phyloP scores from a whole-genome alignment of 1,140 invertebrate species.

The Piezodorus guildinii region DNA sequence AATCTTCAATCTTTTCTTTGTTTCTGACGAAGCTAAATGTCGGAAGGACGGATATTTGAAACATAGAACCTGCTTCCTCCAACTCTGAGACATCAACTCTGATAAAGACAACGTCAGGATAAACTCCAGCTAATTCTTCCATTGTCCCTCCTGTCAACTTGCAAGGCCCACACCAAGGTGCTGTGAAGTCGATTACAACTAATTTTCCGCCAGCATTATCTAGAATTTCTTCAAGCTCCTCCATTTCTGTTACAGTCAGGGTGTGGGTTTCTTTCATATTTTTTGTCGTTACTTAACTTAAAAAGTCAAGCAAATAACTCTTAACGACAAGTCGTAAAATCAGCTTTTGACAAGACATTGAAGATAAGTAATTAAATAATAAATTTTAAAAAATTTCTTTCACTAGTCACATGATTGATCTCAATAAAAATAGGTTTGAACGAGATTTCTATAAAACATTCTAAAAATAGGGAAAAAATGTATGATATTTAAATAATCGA shows the following conservation, averaged over 20 bases:
- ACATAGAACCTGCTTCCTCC: neutral
- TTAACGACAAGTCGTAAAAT: too few relatives aligned
- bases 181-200: neutral
- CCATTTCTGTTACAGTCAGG: neutral
- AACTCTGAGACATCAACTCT: neutral
- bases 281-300: too few relatives aligned
- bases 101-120: neutral
- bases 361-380: too few relatives aligned
- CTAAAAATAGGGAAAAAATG: too few relatives aligned
- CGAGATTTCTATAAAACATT: too few relatives aligned
- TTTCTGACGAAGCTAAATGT: constrained; percentile 5
- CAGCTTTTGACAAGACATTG: too few relatives aligned
- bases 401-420: too few relatives aligned
- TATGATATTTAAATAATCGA: too few relatives aligned
- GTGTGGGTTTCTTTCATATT: too few relatives aligned
- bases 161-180: constrained; percentile 6
- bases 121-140: neutral
- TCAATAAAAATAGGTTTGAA: too few relatives aligned
- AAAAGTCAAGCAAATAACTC: too few relatives aligned
- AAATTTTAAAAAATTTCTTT: too few relatives aligned
- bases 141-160: neutral
- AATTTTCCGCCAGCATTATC: neutral
- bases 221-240: neutral
- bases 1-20: neutral
- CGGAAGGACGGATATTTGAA: neutral